Base-by-base conservation (phyloP, 2,113 vertebrate genomes). In the Pleuronectes platessa region DNA sequence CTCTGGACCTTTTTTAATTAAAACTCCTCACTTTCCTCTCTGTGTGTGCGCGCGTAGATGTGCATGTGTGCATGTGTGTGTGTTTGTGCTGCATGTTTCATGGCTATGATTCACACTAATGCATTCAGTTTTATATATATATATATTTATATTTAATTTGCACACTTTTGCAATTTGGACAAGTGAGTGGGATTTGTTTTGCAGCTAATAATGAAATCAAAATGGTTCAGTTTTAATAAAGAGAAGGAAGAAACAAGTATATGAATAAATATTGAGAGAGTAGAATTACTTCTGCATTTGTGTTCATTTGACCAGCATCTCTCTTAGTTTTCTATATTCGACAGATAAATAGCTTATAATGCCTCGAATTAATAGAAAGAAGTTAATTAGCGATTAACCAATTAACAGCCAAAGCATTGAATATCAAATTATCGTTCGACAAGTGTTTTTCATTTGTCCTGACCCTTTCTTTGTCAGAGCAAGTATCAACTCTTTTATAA, bases 1-100 rank as follows among this genome's bases (percentile, higher is more conserved):
- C 77, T 80, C 78, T 84, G 86, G 82, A 86, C 80, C 78, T 86
- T 77, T 74, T 85, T 74, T 79, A 89, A 91, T 92, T 86, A 92
- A 91, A 89, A 82, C 76, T 82, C 76, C 65, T 78, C 78, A 73
- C 78, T 83, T 55, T 73, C 13, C 62, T 68, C 10, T 59, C 9
- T 66, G 11, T 55, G 54, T 53, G 21, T 49, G 26, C 54, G 6
- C 45, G 11, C n/a, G 12, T 79, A 18, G 31, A 21, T 62, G 15
- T 81, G 54, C 75, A 45, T 55, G 61, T 45, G 20, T 27, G 23
- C 17, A 24, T 18, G 15, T 37, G 35, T 10, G 9, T 37, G 35
- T 37, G 35, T 37, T 37, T 47, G 55, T 37, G 51, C n/a, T 23
- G 54, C 4, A 12, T 72, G 63, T 71, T 62, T 74, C 53, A 68